Evolutionary conservation across 2,888 invertebrate genomes (phyloP).

Genomic region (Anodontia alba): DNA sequence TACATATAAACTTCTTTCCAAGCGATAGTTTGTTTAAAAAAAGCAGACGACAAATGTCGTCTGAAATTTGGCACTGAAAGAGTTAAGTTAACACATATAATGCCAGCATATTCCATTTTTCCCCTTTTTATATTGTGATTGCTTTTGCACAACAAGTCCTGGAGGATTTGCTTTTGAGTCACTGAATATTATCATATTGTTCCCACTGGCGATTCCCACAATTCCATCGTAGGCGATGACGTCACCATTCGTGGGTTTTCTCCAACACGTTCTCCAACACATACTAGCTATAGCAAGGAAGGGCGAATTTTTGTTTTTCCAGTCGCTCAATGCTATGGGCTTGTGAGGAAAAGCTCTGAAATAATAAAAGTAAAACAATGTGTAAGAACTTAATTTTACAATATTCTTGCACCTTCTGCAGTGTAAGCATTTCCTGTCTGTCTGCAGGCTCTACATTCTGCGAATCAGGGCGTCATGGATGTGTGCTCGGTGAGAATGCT

Average conservation of each 20-base stretch:
- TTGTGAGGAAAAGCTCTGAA: neutral
- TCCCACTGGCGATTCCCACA: neutral
- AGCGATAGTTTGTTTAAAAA: too few relatives aligned
- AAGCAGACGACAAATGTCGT: too few relatives aligned
- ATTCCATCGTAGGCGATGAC: neutral
- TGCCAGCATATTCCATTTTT: neutral
- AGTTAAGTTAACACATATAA: neutral
- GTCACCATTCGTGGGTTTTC: neutral
- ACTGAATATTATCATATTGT: neutral
- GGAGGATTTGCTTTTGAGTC: neutral
- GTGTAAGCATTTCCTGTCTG: too few relatives aligned
- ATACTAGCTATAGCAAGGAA: neutral
- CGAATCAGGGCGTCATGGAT: too few relatives aligned
- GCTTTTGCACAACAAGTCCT: neutral
- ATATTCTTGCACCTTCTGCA: too few relatives aligned
- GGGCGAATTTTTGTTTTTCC: neutral
- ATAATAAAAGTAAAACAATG: neutral
- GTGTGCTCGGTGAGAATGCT: too few relatives aligned
- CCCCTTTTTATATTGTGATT: neutral
- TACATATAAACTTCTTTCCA: too few relatives aligned
- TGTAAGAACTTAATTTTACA: too few relatives aligned
- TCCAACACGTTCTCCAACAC: neutral
- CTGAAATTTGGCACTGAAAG: too few relatives aligned
- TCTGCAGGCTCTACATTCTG: too few relatives aligned
- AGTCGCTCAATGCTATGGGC: neutral